Conservation (phyloP, 2,113 vertebrate species). For the Nibea albiflora region DNA sequence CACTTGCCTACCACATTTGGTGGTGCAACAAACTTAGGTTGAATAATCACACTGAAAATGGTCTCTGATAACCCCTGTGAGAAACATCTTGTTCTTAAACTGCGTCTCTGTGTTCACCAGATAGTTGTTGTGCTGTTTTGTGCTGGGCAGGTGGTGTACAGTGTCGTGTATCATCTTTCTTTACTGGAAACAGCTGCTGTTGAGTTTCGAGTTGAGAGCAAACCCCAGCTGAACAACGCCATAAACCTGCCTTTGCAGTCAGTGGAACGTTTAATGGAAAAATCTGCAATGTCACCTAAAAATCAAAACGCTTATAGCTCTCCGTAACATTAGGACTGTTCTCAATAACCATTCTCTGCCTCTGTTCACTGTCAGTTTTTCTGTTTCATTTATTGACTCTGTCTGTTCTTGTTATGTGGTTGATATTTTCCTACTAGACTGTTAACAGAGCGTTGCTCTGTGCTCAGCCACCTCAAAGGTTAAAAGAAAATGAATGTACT, state of each 20-base stretch:
- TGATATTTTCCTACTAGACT: background rate
- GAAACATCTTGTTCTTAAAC: background rate
- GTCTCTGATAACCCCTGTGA: background rate
- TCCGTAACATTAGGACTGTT: background rate
- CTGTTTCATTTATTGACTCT: slow-evolving; percentile 10
- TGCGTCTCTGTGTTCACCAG: background rate
- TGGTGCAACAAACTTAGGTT: background rate
- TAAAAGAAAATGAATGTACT: background rate
- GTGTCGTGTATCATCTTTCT: slow-evolving; percentile 8
- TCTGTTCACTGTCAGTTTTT: slow-evolving; percentile 2
- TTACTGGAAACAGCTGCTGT: background rate
- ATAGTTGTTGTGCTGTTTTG: background rate
- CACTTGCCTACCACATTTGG: background rate
- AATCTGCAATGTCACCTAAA: background rate
- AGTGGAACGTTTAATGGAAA: background rate
- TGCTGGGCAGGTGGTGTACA: background rate
- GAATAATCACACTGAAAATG: background rate
- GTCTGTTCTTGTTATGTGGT: background rate
- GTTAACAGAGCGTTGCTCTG: background rate
- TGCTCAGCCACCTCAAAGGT: background rate
- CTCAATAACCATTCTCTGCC: background rate
- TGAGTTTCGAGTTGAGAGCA: background rate
- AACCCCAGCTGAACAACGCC: background rate
- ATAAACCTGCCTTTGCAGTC: background rate
- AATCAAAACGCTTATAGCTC: background rate